These are phyloP conservation scores for Alethe diademata DNA, from an alignment of 2,113 vertebrate species.

Conservation along the genomic window DNA sequence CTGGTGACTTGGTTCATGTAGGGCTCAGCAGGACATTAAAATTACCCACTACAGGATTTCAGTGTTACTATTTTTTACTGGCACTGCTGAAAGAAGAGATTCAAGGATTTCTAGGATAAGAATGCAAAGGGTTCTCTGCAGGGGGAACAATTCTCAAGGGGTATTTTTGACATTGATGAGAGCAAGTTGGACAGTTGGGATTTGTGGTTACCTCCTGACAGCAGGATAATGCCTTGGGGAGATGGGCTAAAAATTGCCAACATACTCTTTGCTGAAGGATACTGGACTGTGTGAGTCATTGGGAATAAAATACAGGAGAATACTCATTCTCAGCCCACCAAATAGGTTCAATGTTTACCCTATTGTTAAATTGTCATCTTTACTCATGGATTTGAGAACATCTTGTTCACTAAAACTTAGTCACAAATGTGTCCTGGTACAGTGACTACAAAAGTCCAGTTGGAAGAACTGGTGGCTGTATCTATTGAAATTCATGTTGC, in stretches of 20 bases:
- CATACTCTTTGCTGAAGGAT: background rate
- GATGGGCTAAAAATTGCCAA: constrained; percentile 5
- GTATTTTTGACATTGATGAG: constrained; percentile 20
- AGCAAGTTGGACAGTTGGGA: background rate
- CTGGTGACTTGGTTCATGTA: background rate
- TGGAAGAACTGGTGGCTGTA: background rate
- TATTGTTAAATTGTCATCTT: background rate
- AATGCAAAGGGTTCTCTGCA: background rate
- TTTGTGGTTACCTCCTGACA: background rate
- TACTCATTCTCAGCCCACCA: background rate
- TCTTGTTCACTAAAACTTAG: background rate
- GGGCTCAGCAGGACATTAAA: background rate
- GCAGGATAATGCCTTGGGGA: background rate
- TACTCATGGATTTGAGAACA: background rate
- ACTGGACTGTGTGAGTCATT: background rate
- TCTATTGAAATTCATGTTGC: background rate
- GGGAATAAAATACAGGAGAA: background rate
- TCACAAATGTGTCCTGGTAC: background rate
- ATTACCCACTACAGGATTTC: background rate
- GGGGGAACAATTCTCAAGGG: background rate
- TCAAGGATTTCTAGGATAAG: background rate
- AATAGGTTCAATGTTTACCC: background rate
- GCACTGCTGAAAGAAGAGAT: background rate
- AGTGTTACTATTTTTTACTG: background rate
- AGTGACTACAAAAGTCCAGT: background rate